Base-by-base conservation (phyloP, 2,113 vertebrate species). In the Gambusia holbrooki region DNA sequence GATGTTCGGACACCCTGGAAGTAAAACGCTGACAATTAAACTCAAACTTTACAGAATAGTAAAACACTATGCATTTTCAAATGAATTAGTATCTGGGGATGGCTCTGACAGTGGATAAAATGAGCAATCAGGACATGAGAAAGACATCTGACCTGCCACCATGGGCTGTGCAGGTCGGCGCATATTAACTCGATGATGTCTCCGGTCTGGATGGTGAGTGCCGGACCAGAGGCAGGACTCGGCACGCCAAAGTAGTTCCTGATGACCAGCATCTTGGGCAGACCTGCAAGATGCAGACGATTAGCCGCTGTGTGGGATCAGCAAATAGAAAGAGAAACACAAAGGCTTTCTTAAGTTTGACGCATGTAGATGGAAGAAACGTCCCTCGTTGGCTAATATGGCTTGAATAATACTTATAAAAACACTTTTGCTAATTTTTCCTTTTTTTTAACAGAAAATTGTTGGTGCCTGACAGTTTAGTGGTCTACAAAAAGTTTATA, bases 181-280 rank as follows among this genome's bases (percentile, higher is more conserved):
- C 92, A 92, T 60, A 98, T 92, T 19, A 99, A 92, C 51, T 99
- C 97, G 19, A 99, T 93, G 5, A 96, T 96, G 73, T 99, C 97
- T 1, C 97, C 98, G 2, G 92, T 83, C 89, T 97, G 95, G 89
- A 99, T 95, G 75, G 93, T 94, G 69, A 99, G 77, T 0, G 97
- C 89, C 0, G 96, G 96, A 4, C 97, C 96, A 19, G 95, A 94
- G 0, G 89, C 66, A 0, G 97, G 97, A 48, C 94, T 93, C 0
- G 98, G 98, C 1, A 88, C 78, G 0, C 98, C 97, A 1, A 13
- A 89, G 73, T 99, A 99, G 89, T 92, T 96, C 83, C 94, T 93
- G 89, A 96, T 96, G 0, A 96, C 97, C 88, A 96, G 91, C 98
- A 99, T 97, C 93, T 96, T 98, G 27, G 97, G 97, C 84, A 97